Evolutionary conservation across 2,113 vertebrate species (phyloP).

Genomic region (Colaptes auratus): DNA sequence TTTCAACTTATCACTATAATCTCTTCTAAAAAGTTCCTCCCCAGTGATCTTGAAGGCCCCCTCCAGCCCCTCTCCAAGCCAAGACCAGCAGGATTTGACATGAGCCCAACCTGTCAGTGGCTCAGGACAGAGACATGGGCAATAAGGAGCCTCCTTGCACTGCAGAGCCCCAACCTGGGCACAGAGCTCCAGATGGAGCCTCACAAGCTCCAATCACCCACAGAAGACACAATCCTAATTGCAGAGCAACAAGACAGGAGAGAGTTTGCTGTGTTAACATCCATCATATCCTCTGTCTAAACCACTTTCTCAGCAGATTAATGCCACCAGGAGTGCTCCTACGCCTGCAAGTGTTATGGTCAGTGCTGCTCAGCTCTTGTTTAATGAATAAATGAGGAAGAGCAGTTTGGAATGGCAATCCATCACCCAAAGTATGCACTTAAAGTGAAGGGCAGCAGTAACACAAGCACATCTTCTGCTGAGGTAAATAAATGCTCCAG

Average conservation of each 20-base stretch:
- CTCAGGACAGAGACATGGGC: slow-evolving; percentile 68
- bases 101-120: slow-evolving; percentile 75
- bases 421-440: not conserved
- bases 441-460: not conserved
- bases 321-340: not conserved
- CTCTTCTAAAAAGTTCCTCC: no score
- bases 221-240: not conserved
- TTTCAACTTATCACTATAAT: no score
- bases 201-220: not conserved
- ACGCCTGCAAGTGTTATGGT: not conserved
- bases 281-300: not conserved
- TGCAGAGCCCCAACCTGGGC: not conserved
- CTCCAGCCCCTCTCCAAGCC: not conserved
- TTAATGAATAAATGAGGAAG: not conserved
- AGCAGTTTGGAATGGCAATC: not conserved
- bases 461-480: not conserved
- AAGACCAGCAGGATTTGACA: slow-evolving; percentile 26
- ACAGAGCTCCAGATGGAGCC: not conserved
- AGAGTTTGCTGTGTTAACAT: not conserved
- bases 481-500: not conserved
- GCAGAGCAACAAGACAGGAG: not conserved
- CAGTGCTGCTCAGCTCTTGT: not conserved
- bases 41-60: not conserved
- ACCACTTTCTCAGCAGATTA: not conserved
- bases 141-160: not conserved